Evolutionary conservation across 2,888 invertebrate genomes (phyloP), one percentile per base, ranked within the genome.

Genomic region (Acleris holmiana): DNA sequence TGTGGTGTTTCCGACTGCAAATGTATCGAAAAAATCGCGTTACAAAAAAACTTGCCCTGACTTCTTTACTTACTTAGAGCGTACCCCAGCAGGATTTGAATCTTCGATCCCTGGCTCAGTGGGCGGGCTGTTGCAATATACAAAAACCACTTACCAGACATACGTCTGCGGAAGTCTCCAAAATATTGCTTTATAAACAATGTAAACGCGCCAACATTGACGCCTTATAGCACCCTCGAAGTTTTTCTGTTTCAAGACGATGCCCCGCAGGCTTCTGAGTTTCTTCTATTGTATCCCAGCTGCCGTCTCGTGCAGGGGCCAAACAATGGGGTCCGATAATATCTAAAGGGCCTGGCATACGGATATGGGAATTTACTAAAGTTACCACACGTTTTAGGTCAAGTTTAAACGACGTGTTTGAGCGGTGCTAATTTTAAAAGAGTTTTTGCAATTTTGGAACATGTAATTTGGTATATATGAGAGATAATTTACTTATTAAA

Each of bases 181-280:
- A 44, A 17, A 17, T n/a, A 44, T 5, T n/a, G 44, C 44, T 53
- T n/a, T 40, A 41, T 19, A 53, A 40, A 40, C 13, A 48, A 53
- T 1, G 15, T 19, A 53, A 25, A 46, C 8, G n/a, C 17, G 18
- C 18, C n/a, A 58, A 58, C 40, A 47, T 51, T 51, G 47, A 15
- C 23, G 25, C 44, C 23, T 23, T 17, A 18, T 13, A 56, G 55
- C 17, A 35, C 61, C 46, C 57, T 56, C 18, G 21, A 46, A 51
- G 35, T 51, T 57, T 50, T 56, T 44, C 61, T 49, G 46, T 47
- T 19, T 18, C 48, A 25, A 63, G 51, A 18, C 35, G 47, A 35
- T 40, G n/a, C 51, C 63, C 63, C 18, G 47, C 35, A 51, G 57
- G 51, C 51, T 63, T 63, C 53, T 13, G 46, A 25, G 57, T 63